Evolutionary conservation across 2,113 vertebrate species (phyloP), one percentile per base, ranked within the genome.

Genomic region (Atlantisia rogersi): DNA sequence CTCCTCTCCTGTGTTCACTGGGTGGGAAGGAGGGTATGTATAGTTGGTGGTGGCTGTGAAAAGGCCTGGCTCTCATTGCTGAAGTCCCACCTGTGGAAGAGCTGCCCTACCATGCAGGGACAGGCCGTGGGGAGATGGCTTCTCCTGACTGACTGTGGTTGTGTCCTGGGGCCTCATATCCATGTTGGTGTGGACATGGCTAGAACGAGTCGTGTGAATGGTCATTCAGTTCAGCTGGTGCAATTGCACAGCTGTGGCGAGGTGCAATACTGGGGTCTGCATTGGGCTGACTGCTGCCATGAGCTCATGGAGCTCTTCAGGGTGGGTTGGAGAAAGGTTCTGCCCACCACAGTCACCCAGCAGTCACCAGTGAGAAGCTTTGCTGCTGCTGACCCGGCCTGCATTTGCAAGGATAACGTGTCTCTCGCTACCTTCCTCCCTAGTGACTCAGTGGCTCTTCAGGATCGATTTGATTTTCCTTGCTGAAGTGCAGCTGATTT

Each of bases 151-250:
- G 8, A 48, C 44, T 3, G 44, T 8, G 7, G 11, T 6, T 29
- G 79, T 46, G 55, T 44, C 55, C 37, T 20, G 24, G 50, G 80
- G 44, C 37, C 7, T 63, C n/a, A 2, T 12, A 19, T 19, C n/a
- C 28, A 0, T 0, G 3, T 28, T 8, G 7, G 9, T 24, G 5
- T 6, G 28, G 32, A 1, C 3, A 2, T 6, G 25, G 39, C 40
- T 28, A 6, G 53, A 60, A 17, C 40, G 10, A 60, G 22, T 40
- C 19, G 1, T 2, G 46, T 1, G 13, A 76, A 10, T 10, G 42
- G 37, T 25, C 2, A 0, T 2, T 21, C 60, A 63, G 48, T 63
- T 81, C 64, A 15, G 62, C 65, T 75, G 53, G 32, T 19, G 21
- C 3, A 56, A 35, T 8, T 31, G 20, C 71, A 32, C 37, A 22